These are phyloP conservation scores for Elgaria multicarinata DNA, from an alignment of 2,113 vertebrate genomes.

Conservation along the genomic window DNA sequence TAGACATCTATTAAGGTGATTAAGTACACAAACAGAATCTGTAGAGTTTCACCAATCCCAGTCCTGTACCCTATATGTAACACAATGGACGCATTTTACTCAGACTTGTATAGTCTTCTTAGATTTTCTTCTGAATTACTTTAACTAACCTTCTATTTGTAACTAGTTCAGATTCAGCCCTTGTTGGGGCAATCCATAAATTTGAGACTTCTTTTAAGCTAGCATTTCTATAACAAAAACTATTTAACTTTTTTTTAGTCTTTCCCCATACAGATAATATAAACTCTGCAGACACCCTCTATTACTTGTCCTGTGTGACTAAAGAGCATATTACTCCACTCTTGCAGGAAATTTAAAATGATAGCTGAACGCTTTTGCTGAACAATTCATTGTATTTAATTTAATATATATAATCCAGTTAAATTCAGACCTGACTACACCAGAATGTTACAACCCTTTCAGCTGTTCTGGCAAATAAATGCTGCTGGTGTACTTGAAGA, in stretches of 20 bases:
- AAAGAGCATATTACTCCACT: neutral
- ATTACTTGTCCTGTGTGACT: neutral
- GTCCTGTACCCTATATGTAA: neutral
- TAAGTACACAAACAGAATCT: neutral
- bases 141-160: neutral
- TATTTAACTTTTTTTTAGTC: neutral
- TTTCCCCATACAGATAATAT: neutral
- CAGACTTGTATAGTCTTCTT: neutral
- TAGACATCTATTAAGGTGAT: neutral
- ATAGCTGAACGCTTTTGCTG: neutral
- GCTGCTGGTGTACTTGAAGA: neutral
- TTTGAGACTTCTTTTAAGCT: neutral
- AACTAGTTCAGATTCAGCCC: slow-evolving; percentile 6
- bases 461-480: neutral
- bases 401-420: slow-evolving; percentile 7
- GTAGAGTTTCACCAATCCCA: neutral
- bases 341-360: neutral
- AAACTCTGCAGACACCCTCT: neutral
- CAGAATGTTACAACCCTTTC: slow-evolving; percentile 11
- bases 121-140: neutral
- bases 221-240: neutral
- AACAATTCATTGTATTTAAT: neutral
- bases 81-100: neutral
- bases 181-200: rapidly evolving
- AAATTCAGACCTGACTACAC: neutral